Percentiles rank a stretch among this genome's conserved stretches.
phyloP scores from a whole-genome alignment of 2,797 vertebrate species.

The Epinephelus awoara region DNA sequence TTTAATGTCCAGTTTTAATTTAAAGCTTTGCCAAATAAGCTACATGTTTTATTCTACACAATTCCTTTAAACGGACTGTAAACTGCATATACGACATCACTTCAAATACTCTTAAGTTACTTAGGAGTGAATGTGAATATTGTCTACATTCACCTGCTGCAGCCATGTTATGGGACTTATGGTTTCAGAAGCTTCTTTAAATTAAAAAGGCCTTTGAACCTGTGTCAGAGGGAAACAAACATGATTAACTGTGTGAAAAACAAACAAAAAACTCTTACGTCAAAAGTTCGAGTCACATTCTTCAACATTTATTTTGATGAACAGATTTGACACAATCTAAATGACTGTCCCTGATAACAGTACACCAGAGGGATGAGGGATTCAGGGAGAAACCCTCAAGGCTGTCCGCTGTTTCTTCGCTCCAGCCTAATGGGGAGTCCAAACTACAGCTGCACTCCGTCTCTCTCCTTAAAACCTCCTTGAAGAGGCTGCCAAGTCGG shows the following conservation, averaged over 20 bases:
- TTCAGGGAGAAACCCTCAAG: conserved; percentile 1
- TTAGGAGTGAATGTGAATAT: not conserved
- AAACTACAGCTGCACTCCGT: conserved; percentile 47
- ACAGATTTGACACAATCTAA: conserved; percentile 61
- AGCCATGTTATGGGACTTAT: not conserved
- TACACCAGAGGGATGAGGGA: conserved; percentile 26
- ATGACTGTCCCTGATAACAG: conserved; percentile 57
- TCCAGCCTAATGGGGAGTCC: conserved; percentile 14
- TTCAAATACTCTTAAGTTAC: not conserved
- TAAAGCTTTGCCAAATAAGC: not conserved
- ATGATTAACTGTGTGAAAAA: not conserved
- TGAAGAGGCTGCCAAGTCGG: conserved; percentile 45
- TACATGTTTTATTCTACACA: too few relatives aligned
- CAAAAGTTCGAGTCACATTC: conserved; percentile 52
- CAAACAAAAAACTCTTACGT: not conserved
- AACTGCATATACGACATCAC: not conserved
- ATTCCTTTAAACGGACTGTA: not conserved
- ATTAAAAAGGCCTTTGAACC: not conserved
- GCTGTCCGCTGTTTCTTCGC: conserved; percentile 13
- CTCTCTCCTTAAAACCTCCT: conserved; percentile 22
- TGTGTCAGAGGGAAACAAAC: not conserved
- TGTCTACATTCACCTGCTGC: not conserved
- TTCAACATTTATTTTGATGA: conserved; percentile 76
- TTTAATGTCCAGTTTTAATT: not conserved
- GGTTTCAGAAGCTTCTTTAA: not conserved